A percentile compares a stretch with the other conserved stretches of the same genome.
These are phyloP conservation scores for Protobothrops flavoviridis DNA, from an alignment of 2,113 vertebrate species.

Conservation along the genomic window DNA sequence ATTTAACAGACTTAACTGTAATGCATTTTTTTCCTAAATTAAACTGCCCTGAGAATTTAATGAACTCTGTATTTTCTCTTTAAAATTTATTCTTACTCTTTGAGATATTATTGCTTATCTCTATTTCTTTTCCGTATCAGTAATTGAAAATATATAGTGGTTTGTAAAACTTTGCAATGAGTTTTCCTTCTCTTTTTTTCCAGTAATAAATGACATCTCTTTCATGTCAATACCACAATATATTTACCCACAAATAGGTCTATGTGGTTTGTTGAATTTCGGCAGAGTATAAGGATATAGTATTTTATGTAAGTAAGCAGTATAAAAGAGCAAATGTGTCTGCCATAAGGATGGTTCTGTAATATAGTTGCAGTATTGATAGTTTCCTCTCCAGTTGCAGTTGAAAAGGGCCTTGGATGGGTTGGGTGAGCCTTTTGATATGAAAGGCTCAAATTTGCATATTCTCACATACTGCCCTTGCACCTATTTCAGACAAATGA, in stretches of 20 bases:
- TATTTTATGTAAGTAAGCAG: background rate
- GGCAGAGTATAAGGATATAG: background rate
- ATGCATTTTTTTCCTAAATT: background rate
- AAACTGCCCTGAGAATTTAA: background rate
- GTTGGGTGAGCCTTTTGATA: background rate
- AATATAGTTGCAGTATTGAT: background rate
- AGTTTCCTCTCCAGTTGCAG: background rate
- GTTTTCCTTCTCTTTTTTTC: background rate
- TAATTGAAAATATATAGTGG: background rate
- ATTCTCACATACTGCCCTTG: background rate
- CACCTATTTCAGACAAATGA: background rate
- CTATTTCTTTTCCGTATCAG: background rate
- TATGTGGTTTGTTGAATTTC: background rate
- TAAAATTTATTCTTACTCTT: background rate
- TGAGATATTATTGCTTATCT: slow-evolving; percentile 6
- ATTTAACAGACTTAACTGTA: background rate
- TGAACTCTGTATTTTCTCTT: background rate
- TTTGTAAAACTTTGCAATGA: slow-evolving; percentile 16
- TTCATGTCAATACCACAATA: slow-evolving; percentile 28
- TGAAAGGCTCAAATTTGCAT: background rate
- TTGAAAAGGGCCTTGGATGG: background rate
- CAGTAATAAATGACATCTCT: background rate
- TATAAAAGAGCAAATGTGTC: background rate
- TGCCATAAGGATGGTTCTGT: background rate
- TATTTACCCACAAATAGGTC: background rate